phyloP scores from a whole-genome alignment of 2,797 vertebrate species.

The Arnoldichthys spilopterus region DNA sequence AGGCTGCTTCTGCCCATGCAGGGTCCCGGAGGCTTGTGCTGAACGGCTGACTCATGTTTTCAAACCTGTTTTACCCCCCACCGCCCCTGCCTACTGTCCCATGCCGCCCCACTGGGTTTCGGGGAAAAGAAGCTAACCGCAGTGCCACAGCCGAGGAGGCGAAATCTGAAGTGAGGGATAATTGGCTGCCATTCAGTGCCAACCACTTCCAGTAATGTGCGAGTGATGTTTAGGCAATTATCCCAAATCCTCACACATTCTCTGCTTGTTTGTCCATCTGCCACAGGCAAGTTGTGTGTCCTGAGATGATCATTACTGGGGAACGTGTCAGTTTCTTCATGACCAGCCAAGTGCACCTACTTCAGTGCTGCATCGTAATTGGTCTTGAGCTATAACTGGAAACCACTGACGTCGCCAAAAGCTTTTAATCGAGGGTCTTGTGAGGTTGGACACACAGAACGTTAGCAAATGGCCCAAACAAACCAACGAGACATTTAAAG shows the following conservation, averaged over 20 bases:
- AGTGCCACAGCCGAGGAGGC: neutral
- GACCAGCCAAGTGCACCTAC: too few species aligned
- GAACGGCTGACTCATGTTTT: conserved; percentile 7
- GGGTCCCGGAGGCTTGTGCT: neutral
- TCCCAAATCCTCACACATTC: neutral
- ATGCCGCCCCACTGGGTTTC: neutral
- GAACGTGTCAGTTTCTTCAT: too few species aligned
- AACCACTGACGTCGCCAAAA: too few species aligned
- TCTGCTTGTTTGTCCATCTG: too few species aligned
- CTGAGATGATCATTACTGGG: too few species aligned
- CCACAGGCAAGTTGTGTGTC: neutral
- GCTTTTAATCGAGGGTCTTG: too few species aligned
- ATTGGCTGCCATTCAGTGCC: neutral
- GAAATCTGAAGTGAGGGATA: neutral
- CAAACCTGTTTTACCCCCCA: conserved; percentile 10
- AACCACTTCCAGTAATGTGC: neutral
- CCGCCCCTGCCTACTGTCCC: conserved; percentile 11
- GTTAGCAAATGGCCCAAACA: too few species aligned
- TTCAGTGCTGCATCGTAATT: too few species aligned
- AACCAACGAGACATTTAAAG: too few species aligned
- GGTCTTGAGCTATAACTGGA: too few species aligned
- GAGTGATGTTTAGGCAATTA: neutral
- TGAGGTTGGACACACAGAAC: too few species aligned
- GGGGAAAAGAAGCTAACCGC: neutral
- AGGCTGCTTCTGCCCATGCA: neutral